Percentiles rank a stretch among this genome's conserved stretches.
Evolutionary conservation across 2,888 invertebrate genomes (phyloP).

Genomic region (Hydrotaea diabolus): DNA sequence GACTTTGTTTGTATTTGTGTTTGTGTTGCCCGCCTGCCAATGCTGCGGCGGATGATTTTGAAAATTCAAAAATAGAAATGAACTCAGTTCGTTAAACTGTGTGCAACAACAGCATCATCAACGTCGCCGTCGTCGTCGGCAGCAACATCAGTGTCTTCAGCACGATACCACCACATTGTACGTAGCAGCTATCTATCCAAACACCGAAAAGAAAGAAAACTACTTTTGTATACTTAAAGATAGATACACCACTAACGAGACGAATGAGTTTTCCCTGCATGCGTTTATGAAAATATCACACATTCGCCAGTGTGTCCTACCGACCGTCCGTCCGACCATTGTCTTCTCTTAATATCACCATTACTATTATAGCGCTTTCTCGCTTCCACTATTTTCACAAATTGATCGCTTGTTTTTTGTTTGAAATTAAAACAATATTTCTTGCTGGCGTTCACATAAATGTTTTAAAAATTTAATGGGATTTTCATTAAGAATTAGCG

Average conservation of each 20-base stretch:
- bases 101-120: constrained; percentile 50
- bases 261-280: too few relatives aligned
- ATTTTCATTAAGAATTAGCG: background rate
- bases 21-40: constrained; percentile 9
- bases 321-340: background rate
- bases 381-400: background rate
- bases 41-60: constrained; percentile 66
- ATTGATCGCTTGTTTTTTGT: background rate
- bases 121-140: too few relatives aligned
- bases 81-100: constrained; percentile 81
- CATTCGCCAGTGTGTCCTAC: background rate
- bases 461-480: background rate
- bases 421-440: constrained; percentile 19
- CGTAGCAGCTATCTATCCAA: constrained; percentile 16
- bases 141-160: constrained; percentile 21
- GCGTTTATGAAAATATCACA: background rate
- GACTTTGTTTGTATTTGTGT: background rate
- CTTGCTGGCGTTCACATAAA: background rate
- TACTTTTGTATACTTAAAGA: background rate
- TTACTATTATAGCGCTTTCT: background rate
- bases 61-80: constrained; percentile 81
- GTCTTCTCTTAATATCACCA: background rate
- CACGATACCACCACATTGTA: constrained; percentile 32
- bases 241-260: too few relatives aligned
- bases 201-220: background rate